These are phyloP conservation scores for Lates calcarifer DNA, from an alignment of 2,113 vertebrate species.

Conservation along the genomic window DNA sequence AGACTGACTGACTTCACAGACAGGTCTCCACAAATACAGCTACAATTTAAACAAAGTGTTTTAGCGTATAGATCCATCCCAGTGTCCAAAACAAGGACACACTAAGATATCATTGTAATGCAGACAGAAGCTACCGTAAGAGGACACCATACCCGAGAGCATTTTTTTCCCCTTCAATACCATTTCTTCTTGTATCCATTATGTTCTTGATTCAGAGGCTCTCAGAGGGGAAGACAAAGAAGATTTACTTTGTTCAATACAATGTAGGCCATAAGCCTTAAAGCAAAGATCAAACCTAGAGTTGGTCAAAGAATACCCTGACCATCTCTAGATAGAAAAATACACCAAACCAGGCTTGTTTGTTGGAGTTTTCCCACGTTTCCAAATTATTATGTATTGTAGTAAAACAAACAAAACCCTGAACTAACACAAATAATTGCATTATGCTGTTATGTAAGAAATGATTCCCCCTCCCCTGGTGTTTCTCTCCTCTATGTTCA, in stretches of 20 bases:
- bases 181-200: conserved; percentile 67
- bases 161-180: conserved; percentile 47
- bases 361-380: conserved; percentile 30
- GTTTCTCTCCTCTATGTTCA: conserved; percentile 5
- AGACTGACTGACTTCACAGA: conserved; percentile 40
- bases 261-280: conserved; percentile 78
- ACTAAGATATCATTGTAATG: conserved; percentile 34
- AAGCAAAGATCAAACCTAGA: conserved; percentile 75
- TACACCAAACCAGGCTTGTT: conserved; percentile 57
- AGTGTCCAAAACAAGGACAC: conserved; percentile 28
- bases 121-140: conserved; percentile 39
- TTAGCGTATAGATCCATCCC: conserved; percentile 17
- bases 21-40: conserved; percentile 24
- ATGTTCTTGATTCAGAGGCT: conserved; percentile 62
- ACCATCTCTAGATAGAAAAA: conserved; percentile 67
- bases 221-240: conserved; percentile 72
- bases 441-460: conserved; percentile 30
- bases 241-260: conserved; percentile 74
- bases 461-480: not conserved
- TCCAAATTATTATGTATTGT: not conserved
- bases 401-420: conserved; percentile 52
- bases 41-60: conserved; percentile 29
- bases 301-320: conserved; percentile 48
- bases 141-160: conserved; percentile 52
- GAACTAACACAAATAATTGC: conserved; percentile 36